Evolutionary conservation across 2,888 invertebrate genomes (phyloP).

Genomic region (Abrostola triplasia): DNA sequence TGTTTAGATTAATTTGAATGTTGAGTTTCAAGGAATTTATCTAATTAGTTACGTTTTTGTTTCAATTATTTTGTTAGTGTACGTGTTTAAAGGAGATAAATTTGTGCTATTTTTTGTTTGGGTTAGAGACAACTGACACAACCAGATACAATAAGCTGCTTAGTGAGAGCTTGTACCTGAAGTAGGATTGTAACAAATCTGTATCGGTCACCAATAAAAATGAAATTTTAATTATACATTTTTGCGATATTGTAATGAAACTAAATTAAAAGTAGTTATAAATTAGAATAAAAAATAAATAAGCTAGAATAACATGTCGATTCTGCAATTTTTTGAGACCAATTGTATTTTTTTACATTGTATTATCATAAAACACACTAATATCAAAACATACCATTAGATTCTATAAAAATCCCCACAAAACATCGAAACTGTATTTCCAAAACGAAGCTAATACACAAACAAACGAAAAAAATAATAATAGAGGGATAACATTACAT

Average conservation of each 20-base stretch:
- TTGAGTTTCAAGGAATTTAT: conserved; percentile 2
- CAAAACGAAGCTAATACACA: conserved; percentile 70
- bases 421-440: conserved; percentile 26
- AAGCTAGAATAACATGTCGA: no score
- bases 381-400: conserved; percentile 14
- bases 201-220: no score
- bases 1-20: conserved; percentile 36
- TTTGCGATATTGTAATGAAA: no score
- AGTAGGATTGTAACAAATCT: no score
- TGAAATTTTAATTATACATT: no score
- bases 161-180: no score
- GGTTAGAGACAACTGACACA: no score
- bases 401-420: conserved; percentile 16
- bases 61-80: neutral
- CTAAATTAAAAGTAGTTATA: no score
- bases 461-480: conserved; percentile 62
- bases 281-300: no score
- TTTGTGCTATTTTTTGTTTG: no score
- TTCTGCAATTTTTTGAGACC: neutral
- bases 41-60: neutral
- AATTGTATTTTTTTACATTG: neutral
- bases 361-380: conserved; percentile 3
- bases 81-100: no score
- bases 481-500: conserved; percentile 78
- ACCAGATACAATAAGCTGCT: no score